These are phyloP conservation scores for Agrilus planipennis DNA, from an alignment of 1,140 invertebrate genomes.

Conservation along the genomic window DNA sequence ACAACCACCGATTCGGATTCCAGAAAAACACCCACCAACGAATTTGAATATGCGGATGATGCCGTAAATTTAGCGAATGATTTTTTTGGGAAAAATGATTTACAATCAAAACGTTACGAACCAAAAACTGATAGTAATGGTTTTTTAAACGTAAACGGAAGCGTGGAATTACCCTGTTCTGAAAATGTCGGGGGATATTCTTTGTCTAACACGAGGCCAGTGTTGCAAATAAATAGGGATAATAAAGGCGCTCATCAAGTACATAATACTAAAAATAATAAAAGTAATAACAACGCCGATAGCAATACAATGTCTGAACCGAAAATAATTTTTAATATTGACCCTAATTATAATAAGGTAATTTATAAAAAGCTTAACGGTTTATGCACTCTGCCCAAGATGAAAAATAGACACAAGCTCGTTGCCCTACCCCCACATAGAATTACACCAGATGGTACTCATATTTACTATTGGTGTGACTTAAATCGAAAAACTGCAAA, in stretches of 20 bases:
- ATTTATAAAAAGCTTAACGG: slow-evolving; percentile 29
- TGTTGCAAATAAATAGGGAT: slow-evolving; percentile 9
- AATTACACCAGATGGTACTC: slow-evolving; percentile 64
- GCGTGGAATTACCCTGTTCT: slow-evolving; percentile 51
- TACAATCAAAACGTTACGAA: slow-evolving; percentile 13
- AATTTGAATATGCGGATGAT: slow-evolving; percentile 47
- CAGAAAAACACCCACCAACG: slow-evolving; percentile 22
- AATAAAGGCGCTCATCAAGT: slow-evolving; percentile 4
- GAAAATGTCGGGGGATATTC: slow-evolving; percentile 27
- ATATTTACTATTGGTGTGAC: slow-evolving; percentile 77
- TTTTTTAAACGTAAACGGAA: slow-evolving; percentile 48
- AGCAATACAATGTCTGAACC: slow-evolving; percentile 12
- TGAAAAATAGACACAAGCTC: slow-evolving; percentile 16
- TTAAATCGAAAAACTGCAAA: slow-evolving; percentile 41
- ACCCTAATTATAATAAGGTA: slow-evolving; percentile 35
- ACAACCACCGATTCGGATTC: slow-evolving; percentile 12
- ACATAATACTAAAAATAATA: slow-evolving; percentile 2
- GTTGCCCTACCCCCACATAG: slow-evolving; percentile 51
- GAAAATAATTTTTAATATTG: slow-evolving; percentile 15
- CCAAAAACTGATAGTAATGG: slow-evolving; percentile 27
- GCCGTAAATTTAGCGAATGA: slow-evolving; percentile 38
- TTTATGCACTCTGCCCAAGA: slow-evolving; percentile 34
- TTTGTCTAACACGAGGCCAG: slow-evolving; percentile 16
- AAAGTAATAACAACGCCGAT: slow-evolving; percentile 20
- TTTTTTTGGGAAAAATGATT: slow-evolving; percentile 15